Conservation (phyloP, 2,113 vertebrate species). For the Clupea harengus region DNA sequence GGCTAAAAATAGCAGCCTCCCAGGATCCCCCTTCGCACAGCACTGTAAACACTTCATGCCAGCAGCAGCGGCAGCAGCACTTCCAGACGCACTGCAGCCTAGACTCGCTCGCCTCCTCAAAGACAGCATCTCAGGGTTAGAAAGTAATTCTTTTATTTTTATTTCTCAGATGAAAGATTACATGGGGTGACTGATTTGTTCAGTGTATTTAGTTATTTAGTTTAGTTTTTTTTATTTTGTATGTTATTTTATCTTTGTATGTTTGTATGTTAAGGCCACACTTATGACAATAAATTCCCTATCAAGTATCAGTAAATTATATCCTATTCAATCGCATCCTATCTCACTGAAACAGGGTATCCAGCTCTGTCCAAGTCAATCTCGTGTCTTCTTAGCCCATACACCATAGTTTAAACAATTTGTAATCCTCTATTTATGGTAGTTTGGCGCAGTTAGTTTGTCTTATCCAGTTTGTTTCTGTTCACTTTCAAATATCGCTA, state of each 20-base stretch:
- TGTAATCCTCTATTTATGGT: no score
- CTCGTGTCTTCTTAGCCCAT: no score
- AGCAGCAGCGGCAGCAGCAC: constrained; percentile 34
- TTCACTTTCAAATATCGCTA: neutral
- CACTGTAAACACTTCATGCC: constrained; percentile 68
- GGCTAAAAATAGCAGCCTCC: constrained; percentile 76
- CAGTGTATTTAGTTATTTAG: neutral
- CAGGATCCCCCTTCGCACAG: constrained; percentile 73
- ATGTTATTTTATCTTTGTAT: neutral
- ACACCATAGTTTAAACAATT: no score
- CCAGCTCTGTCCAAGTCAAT: neutral
- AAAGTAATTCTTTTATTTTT: neutral
- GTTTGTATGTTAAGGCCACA: neutral
- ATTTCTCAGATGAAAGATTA: neutral
- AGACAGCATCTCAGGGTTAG: neutral
- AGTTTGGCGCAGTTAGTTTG: no score
- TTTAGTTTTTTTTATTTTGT: neutral
- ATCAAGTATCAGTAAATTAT: neutral
- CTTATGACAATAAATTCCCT: no score
- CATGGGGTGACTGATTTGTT: neutral
- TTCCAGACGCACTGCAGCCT: constrained; percentile 30
- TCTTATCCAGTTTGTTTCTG: neutral
- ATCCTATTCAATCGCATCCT: no score
- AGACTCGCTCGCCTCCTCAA: neutral
- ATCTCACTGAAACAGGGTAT: no score